phyloP scores from a whole-genome alignment of 2,888 invertebrate genomes.

The Amphipyra tragopoginis region DNA sequence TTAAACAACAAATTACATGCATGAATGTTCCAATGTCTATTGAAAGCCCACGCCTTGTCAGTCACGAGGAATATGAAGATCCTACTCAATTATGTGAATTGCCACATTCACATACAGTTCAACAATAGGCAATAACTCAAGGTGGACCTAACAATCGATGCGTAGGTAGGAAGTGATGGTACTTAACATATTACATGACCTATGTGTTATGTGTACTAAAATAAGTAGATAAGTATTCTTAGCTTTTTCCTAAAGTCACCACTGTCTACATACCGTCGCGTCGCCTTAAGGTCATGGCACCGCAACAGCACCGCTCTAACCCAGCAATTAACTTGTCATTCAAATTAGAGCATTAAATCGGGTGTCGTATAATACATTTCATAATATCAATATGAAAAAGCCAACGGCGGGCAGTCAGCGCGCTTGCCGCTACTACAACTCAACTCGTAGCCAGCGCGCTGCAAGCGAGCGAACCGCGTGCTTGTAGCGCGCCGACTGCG shows the following conservation, averaged over 20 bases:
- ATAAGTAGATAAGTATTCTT: neutral
- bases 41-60: constrained; percentile 61
- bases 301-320: too few relatives aligned
- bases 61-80: constrained; percentile 60
- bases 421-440: too few relatives aligned
- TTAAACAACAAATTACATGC: constrained; percentile 4
- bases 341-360: too few relatives aligned
- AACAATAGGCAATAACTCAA: constrained; percentile 69
- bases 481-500: too few relatives aligned
- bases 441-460: too few relatives aligned
- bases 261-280: too few relatives aligned
- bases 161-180: constrained; percentile 38
- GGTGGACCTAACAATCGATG: constrained; percentile 52
- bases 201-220: neutral
- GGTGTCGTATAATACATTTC: too few relatives aligned
- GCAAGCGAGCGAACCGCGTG: too few relatives aligned
- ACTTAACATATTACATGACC: constrained; percentile 5
- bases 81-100: constrained; percentile 62
- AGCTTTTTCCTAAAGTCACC: neutral
- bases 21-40: constrained; percentile 53
- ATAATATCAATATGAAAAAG: too few relatives aligned
- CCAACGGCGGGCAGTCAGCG: too few relatives aligned
- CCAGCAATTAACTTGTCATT: too few relatives aligned
- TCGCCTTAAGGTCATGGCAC: too few relatives aligned
- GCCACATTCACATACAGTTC: constrained; percentile 57